Base-by-base conservation (phyloP, 30 jellyfish, hydroid and myxozoan species). In the Clytia hemisphaerica region DNA sequence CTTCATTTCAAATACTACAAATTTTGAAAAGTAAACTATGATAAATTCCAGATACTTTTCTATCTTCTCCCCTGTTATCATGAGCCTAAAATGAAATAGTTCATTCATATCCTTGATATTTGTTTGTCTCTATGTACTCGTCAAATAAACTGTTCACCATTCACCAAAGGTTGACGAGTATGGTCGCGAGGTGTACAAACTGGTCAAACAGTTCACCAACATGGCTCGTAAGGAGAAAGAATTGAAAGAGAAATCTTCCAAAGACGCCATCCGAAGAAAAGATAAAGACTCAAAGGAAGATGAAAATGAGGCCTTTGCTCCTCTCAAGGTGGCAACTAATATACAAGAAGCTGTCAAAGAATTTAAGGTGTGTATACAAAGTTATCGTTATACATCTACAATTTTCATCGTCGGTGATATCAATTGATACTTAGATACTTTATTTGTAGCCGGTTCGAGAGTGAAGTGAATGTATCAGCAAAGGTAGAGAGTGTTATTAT, bases 101-200 rank as follows among this genome's bases (percentile, higher is more conserved):
- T n/a, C n/a, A n/a, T 42, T 42, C n/a, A 42, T 10, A 42, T n/a
- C 18, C 50, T 3, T 1, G 6, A n/a, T 2, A 4, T 50, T 61
- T 61, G 12, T 61, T 45, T 70, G 26, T 29, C 18, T n/a, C n/a
- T n/a, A n/a, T n/a, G n/a, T n/a, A n/a, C n/a, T n/a, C n/a, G n/a
- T n/a, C n/a, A n/a, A n/a, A n/a, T n/a, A n/a, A 16, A 10, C 53
- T 40, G 15, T 16, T 7, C 16, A 40, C 16, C 16, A 7, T 40
- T 16, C 16, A 10, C 16, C n/a, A n/a, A n/a, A 87, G 97, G 97
- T 87, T 19, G 94, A 79, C 50, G 97, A 87, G 22, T 87, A 79
- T 69, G 93, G 94, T 19, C 58, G 94, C 25, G 97, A 87, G 45
- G 76, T 74, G 38, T 87, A 87, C 70, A 87, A 87, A 29, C 73